These are phyloP conservation scores for Carassius carassius DNA, from an alignment of 2,113 vertebrate species.

Conservation along the genomic window DNA sequence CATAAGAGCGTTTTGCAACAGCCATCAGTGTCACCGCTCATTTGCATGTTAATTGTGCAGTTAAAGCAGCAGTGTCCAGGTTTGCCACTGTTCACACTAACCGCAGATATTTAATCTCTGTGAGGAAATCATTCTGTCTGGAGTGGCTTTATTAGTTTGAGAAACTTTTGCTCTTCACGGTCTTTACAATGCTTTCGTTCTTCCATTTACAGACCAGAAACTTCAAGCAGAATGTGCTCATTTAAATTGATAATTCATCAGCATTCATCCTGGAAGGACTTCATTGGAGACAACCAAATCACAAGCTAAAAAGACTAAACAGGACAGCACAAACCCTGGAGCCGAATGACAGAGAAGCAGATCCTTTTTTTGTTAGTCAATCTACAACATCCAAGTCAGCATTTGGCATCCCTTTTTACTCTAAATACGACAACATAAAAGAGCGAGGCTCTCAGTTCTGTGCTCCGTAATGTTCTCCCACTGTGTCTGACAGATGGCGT, in stretches of 20 bases:
- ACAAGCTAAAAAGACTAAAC: constrained; percentile 34
- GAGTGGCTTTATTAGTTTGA: background rate
- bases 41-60: constrained; percentile 82
- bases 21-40: constrained; percentile 75
- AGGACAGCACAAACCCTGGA: constrained; percentile 34
- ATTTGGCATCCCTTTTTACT: constrained; percentile 60
- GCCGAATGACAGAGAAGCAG: constrained; percentile 30
- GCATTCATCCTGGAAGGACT: constrained; percentile 37
- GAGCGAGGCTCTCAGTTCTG: constrained; percentile 75
- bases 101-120: background rate
- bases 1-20: constrained; percentile 80
- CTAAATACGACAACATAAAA: constrained; percentile 62
- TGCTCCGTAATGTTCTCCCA: constrained; percentile 79
- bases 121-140: constrained; percentile 34
- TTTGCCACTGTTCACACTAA: constrained; percentile 57
- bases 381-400: constrained; percentile 49
- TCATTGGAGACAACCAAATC: constrained; percentile 42
- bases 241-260: constrained; percentile 37
- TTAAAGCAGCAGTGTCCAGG: constrained; percentile 69
- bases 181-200: constrained; percentile 17
- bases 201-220: background rate
- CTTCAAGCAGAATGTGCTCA: constrained; percentile 38
- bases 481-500: constrained; percentile 96
- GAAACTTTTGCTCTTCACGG: background rate
- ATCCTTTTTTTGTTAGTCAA: constrained; percentile 43